These are phyloP conservation scores for Scaptomyza parva DNA, from an alignment of 2,888 invertebrate genomes.

Conservation along the genomic window DNA sequence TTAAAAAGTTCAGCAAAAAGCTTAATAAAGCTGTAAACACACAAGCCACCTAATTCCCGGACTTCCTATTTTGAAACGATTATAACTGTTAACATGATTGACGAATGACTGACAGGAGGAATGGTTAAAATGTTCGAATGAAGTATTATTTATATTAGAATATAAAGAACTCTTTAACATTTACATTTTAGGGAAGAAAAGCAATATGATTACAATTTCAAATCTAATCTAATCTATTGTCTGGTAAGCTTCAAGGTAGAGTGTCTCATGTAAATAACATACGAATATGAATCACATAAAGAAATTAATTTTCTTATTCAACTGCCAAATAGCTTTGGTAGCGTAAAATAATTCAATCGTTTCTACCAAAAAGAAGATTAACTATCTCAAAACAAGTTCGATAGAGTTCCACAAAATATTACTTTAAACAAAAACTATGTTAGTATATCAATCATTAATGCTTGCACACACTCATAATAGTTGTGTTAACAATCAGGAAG, in stretches of 20 bases:
- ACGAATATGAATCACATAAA: too few species aligned
- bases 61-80: slow-evolving; percentile 29
- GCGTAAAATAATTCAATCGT: too few species aligned
- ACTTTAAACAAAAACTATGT: background rate
- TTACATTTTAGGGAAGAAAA: background rate
- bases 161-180: background rate
- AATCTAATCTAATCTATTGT: too few species aligned
- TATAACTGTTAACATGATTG: slow-evolving; percentile 4
- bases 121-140: too few species aligned
- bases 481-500: slow-evolving; percentile 16
- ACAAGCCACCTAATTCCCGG: background rate
- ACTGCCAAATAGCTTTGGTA: too few species aligned
- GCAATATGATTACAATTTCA: too few species aligned
- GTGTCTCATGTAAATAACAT: too few species aligned
- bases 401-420: background rate
- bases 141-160: too few species aligned
- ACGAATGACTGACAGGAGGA: background rate
- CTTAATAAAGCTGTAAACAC: slow-evolving; percentile 27
- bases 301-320: too few species aligned
- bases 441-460: slow-evolving; percentile 1
- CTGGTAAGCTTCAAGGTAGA: too few species aligned
- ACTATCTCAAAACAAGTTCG: background rate
- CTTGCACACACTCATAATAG: background rate
- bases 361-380: background rate
- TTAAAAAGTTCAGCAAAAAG: slow-evolving; percentile 1